Conservation (phyloP, 2,113 vertebrate genomes). For the Triplophysa dalaica region DNA sequence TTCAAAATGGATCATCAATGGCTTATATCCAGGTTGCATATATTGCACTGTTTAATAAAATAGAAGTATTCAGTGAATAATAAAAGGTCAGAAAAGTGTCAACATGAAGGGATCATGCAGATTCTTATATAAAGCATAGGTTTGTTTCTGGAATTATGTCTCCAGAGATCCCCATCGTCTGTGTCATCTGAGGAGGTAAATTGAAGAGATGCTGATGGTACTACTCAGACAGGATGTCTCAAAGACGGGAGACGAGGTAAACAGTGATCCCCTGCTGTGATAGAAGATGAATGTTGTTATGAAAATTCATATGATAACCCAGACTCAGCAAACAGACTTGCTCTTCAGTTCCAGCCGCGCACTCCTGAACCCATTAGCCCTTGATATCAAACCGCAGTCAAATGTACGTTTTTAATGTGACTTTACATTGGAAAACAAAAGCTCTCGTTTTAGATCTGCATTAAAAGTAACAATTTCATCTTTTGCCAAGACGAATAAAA, state of each 20-base stretch:
- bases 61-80: not conserved
- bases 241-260: slow-evolving; percentile 39
- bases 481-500: not conserved
- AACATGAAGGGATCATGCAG: not conserved
- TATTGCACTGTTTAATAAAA: not conserved
- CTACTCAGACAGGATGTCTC: slow-evolving; percentile 31
- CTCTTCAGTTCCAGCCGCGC: not conserved
- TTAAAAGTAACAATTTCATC: not conserved
- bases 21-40: not conserved
- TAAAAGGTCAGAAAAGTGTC: not conserved
- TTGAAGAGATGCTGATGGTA: slow-evolving; percentile 8
- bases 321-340: slow-evolving; percentile 9
- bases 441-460: not conserved
- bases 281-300: slow-evolving; percentile 31
- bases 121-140: slow-evolving; percentile 1
- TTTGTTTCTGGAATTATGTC: slow-evolving; percentile 12
- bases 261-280: slow-evolving; percentile 35
- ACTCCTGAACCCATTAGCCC: slow-evolving; percentile 3
- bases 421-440: not conserved
- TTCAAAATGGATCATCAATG: not conserved
- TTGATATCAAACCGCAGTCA: not conserved
- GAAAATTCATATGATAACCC: slow-evolving; percentile 34
- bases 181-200: not conserved
- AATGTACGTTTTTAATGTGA: not conserved
- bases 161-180: slow-evolving; percentile 1